Evolutionary conservation across 2,888 invertebrate species (phyloP), one percentile per base, ranked within the genome.

Genomic region (Agonopterix heracliana): DNA sequence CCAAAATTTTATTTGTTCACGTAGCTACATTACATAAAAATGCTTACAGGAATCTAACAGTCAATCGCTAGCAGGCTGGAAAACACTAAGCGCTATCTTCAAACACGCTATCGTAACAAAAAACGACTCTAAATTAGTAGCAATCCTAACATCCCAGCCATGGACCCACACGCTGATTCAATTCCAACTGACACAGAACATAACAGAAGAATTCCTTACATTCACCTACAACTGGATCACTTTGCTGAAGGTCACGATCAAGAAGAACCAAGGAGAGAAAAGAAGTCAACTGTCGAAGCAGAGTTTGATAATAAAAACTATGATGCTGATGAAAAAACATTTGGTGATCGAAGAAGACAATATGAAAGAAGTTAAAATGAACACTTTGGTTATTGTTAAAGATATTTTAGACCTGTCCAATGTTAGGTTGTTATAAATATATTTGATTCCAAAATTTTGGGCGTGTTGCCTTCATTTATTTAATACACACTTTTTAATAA

Each of bases 101-200:
- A 83, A 80, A 65, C 74, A 87, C 57, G 83, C 84, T 1, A 75
- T 85, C 9, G 61, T 74, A 0, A 62, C 70, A 1, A 81, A 77
- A 57, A 78, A 78, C 49, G 86, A 87, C 47, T 60, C 76, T 1
- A 77, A 73, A 46, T 50, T 88, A 3, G 74, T 81, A 0, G 74
- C 78, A 1, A 72, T 64, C 1, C 63, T 87, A 0, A 83, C 84
- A 1, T 78, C 80, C 0, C 87, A 88, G 55, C 81, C 85, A 0
- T 87, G 87, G 87, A 86, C 83, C 0, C 78, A 81, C 57, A 74
- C 71, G 0, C 60, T 88, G 1, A 71, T 87, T 61, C 73, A 80
- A 48, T 88, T 84, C 55, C 85, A 86, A 71, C 54, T 85, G n/a
- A 71, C 81, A 8, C 81, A 84, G 45, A 71, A 67, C 4, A 54